These are phyloP conservation scores for Oreochromis spilurus DNA, from an alignment of 2,113 vertebrate genomes.

Conservation along the genomic window DNA sequence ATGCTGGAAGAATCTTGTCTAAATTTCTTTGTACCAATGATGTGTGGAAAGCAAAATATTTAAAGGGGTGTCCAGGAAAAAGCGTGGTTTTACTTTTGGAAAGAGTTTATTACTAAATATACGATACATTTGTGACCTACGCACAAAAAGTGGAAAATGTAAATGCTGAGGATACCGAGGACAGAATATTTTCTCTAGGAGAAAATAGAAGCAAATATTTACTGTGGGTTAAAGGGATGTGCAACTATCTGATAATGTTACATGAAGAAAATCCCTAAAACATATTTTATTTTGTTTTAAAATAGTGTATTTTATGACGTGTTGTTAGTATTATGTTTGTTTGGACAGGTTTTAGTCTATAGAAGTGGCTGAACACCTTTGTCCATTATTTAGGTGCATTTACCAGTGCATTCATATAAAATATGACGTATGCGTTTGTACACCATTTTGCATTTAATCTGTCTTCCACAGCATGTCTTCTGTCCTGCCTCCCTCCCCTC, in stretches of 20 bases:
- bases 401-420: neutral
- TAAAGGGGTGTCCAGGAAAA: neutral
- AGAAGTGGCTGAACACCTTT: rapidly evolving
- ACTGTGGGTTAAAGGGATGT: neutral
- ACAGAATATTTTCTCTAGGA: neutral
- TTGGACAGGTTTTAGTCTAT: neutral
- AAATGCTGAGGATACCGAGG: neutral
- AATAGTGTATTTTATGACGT: neutral
- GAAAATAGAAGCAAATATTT: neutral
- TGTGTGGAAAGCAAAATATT: neutral
- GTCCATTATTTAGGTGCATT: neutral
- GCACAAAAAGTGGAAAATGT: neutral
- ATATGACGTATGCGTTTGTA: neutral
- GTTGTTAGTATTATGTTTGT: neutral
- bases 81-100: neutral
- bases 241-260: neutral
- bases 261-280: neutral
- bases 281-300: neutral
- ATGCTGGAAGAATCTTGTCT: neutral
- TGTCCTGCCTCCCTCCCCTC: neutral
- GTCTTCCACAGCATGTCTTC: neutral
- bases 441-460: neutral
- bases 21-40: neutral
- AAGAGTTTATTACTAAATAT: neutral
- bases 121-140: neutral